Evolutionary conservation across 2,113 vertebrate species (phyloP).

Genomic region (Mesoclemmys tuberculata): DNA sequence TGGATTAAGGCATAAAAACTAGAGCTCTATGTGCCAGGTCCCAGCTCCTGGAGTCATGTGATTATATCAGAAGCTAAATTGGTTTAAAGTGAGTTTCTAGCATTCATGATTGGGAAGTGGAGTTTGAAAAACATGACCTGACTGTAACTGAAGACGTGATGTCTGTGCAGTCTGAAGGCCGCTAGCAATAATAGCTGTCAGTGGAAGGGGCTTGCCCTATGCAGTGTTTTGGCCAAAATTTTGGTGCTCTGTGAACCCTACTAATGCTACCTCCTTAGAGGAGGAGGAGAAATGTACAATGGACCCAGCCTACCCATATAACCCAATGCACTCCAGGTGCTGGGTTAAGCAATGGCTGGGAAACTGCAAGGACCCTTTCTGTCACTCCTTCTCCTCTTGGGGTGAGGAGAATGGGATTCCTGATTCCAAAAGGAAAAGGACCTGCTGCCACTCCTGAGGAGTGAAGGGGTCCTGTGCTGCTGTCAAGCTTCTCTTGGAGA

Average conservation of each 20-base stretch:
- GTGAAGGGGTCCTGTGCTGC: neutral
- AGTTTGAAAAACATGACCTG: neutral
- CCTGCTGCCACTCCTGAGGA: neutral
- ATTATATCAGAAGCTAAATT: neutral
- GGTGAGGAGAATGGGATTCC: neutral
- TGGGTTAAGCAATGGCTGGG: neutral
- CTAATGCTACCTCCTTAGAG: fast-evolving
- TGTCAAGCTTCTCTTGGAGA: neutral
- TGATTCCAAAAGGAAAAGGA: neutral
- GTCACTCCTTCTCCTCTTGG: neutral
- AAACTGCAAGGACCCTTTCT: neutral
- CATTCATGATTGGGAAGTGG: neutral
- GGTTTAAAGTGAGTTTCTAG: neutral
- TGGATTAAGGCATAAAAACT: neutral
- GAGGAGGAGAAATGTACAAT: neutral
- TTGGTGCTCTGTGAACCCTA: neutral
- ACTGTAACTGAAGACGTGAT: neutral
- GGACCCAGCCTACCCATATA: fast-evolving
- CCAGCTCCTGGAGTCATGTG: neutral
- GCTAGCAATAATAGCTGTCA: neutral
- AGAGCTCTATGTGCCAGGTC: neutral
- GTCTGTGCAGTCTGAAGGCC: neutral
- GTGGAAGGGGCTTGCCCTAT: fast-evolving
- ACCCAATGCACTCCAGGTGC: neutral
- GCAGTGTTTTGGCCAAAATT: neutral